These are phyloP conservation scores for Anoplophora glabripennis DNA, from an alignment of 1,140 invertebrate species.

Conservation along the genomic window DNA sequence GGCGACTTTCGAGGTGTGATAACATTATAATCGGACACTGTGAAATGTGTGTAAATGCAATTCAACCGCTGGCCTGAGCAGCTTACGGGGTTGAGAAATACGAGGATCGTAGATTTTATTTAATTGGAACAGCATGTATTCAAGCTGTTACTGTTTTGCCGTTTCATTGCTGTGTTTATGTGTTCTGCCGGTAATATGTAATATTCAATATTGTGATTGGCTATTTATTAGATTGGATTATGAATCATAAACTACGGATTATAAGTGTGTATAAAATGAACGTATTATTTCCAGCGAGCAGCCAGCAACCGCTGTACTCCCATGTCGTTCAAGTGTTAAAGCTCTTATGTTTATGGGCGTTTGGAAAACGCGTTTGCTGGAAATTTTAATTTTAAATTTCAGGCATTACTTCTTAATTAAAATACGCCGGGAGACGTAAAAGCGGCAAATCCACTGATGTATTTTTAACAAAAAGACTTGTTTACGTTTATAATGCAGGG, in stretches of 20 bases:
- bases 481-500: too few relatives aligned
- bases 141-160: conserved; percentile 31
- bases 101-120: conserved; percentile 35
- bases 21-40: conserved; percentile 6
- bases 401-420: too few relatives aligned
- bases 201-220: conserved; percentile 43
- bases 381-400: too few relatives aligned
- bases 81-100: conserved; percentile 18
- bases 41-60: conserved; percentile 5
- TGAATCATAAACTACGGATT: conserved; percentile 36
- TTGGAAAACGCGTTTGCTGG: too few relatives aligned
- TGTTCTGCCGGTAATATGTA: conserved; percentile 35
- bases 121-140: conserved; percentile 40
- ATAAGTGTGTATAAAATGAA: conserved; percentile 25
- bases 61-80: conserved; percentile 6
- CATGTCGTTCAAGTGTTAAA: conserved; percentile 9
- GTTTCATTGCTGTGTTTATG: conserved; percentile 33
- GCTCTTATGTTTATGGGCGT: conserved; percentile 2
- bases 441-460: too few relatives aligned
- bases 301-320: background rate
- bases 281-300: conserved; percentile 7
- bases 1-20: background rate
- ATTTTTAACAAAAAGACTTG: too few relatives aligned
- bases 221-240: conserved; percentile 39
- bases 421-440: too few relatives aligned